These are phyloP conservation scores for Microchrysa polita DNA, from an alignment of 2,888 invertebrate species.

Conservation along the genomic window DNA sequence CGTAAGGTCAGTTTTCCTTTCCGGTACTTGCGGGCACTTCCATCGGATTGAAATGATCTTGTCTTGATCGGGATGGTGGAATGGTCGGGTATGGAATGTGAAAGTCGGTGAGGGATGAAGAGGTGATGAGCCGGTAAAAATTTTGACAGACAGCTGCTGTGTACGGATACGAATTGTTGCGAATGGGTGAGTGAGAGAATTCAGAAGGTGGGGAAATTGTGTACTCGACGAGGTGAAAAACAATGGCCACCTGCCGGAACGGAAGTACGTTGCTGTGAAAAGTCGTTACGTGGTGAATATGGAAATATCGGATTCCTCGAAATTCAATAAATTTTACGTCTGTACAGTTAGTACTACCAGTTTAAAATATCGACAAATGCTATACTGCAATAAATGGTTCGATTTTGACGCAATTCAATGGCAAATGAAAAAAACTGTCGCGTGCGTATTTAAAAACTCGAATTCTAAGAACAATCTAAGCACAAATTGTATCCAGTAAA, in stretches of 20 bases:
- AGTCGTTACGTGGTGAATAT: neutral
- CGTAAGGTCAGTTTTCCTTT: conserved; percentile 26
- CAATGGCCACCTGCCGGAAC: conserved; percentile 21
- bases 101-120: conserved; percentile 11
- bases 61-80: neutral
- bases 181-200: conserved; percentile 5
- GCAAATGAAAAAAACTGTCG: too few relatives aligned
- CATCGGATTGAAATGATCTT: too few relatives aligned
- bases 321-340: too few relatives aligned
- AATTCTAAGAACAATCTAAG: too few relatives aligned
- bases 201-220: conserved; percentile 9
- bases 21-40: neutral
- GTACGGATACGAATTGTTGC: neutral
- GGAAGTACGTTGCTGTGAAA: neutral
- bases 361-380: too few relatives aligned
- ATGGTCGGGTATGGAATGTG: neutral
- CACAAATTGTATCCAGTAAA: too few relatives aligned
- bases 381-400: too few relatives aligned
- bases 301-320: too few relatives aligned
- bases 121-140: neutral
- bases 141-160: conserved; percentile 34
- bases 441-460: too few relatives aligned
- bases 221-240: conserved; percentile 12
- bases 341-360: too few relatives aligned
- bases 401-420: too few relatives aligned